These are phyloP conservation scores for Callosobruchus maculatus DNA, from an alignment of 2,888 invertebrate genomes.

Conservation along the genomic window DNA sequence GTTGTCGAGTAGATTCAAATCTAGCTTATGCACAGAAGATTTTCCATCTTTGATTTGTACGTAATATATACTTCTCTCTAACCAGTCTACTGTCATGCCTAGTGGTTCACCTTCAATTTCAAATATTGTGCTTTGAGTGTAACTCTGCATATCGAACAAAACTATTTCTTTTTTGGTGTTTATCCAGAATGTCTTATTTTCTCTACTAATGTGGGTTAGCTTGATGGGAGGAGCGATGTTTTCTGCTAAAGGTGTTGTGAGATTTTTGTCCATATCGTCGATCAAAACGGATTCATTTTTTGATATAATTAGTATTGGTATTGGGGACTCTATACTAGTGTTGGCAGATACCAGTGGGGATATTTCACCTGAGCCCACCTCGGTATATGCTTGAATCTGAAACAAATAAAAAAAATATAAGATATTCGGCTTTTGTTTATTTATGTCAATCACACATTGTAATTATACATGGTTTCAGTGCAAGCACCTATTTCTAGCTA, in stretches of 20 bases:
- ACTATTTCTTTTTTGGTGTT: conserved; percentile 72
- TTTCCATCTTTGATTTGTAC: conserved; percentile 56
- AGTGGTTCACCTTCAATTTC: conserved; percentile 57
- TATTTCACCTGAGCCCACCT: conserved; percentile 70
- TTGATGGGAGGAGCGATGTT: conserved; percentile 68
- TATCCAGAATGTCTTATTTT: conserved; percentile 77
- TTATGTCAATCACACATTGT: no score
- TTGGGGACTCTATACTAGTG: conserved; percentile 69
- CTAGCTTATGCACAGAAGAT: conserved; percentile 61
- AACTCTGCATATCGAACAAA: conserved; percentile 53
- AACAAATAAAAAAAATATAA: conserved; percentile 27
- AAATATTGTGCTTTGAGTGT: conserved; percentile 56
- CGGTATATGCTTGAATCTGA: conserved; percentile 77
- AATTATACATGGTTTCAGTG: no score
- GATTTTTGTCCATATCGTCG: conserved; percentile 71
- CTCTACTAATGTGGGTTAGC: conserved; percentile 64
- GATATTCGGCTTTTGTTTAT: neutral
- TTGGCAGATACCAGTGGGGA: conserved; percentile 63
- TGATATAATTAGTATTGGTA: conserved; percentile 75
- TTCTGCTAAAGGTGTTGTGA: conserved; percentile 54
- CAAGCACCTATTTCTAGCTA: no score
- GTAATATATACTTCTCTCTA: conserved; percentile 80
- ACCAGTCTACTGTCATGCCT: conserved; percentile 83
- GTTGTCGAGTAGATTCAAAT: conserved; percentile 60
- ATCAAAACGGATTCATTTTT: conserved; percentile 70